Evolutionary conservation across 2,888 invertebrate species (phyloP).

Genomic region (Drosophila basisetae): DNA sequence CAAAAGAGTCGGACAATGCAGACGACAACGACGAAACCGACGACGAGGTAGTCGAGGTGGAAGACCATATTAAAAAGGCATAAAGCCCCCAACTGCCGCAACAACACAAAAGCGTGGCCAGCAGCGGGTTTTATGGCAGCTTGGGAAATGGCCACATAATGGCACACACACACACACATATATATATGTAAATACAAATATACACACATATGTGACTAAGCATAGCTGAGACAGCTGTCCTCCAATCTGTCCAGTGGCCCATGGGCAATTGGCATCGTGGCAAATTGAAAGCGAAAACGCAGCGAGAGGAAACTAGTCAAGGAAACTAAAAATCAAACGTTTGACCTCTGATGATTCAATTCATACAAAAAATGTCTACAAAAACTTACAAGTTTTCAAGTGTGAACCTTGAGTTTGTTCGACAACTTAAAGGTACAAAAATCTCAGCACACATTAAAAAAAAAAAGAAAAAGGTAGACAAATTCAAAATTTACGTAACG

Average conservation of each 20-base stretch:
- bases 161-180: slow-evolving; percentile 33
- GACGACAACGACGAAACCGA: slow-evolving; percentile 14
- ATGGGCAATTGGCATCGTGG: slow-evolving; percentile 65
- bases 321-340: slow-evolving; percentile 61
- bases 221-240: slow-evolving; percentile 42
- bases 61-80: slow-evolving; percentile 66
- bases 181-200: slow-evolving; percentile 1
- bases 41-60: slow-evolving; percentile 66
- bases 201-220: slow-evolving; percentile 30
- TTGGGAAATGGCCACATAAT: slow-evolving; percentile 76
- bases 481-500: neutral
- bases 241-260: slow-evolving; percentile 49
- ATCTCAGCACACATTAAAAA: slow-evolving; percentile 16
- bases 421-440: slow-evolving; percentile 56
- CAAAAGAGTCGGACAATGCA: slow-evolving; percentile 68
- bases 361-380: slow-evolving; percentile 37
- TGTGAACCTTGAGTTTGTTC: slow-evolving; percentile 35
- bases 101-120: slow-evolving; percentile 61
- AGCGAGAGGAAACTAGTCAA: slow-evolving; percentile 41
- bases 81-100: slow-evolving; percentile 49
- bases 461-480: neutral
- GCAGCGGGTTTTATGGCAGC: slow-evolving; percentile 53
- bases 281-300: slow-evolving; percentile 78
- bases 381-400: slow-evolving; percentile 31
- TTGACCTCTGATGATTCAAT: slow-evolving; percentile 78